Conservation (phyloP, 1,140 invertebrate genomes). For the Caenorhabditis elegans region DNA sequence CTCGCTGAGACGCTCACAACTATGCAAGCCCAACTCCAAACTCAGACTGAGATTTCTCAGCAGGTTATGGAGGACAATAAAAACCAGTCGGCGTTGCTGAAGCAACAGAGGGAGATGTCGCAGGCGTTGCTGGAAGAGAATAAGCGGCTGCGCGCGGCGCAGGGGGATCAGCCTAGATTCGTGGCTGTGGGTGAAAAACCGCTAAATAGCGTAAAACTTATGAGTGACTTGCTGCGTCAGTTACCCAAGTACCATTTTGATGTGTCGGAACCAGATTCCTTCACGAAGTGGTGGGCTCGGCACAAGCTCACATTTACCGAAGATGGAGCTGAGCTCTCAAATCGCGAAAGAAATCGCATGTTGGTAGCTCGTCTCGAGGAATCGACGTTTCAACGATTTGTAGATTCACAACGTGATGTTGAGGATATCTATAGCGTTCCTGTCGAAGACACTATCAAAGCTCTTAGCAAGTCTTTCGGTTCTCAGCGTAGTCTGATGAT, state of each 20-base stretch:
- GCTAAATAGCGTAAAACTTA: too few species aligned
- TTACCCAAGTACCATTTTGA: not conserved
- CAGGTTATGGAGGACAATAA: too few species aligned
- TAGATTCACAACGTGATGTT: not conserved
- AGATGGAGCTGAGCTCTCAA: not conserved
- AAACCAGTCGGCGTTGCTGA: too few species aligned
- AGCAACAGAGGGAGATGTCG: too few species aligned
- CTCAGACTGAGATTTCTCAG: too few species aligned
- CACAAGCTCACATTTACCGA: too few species aligned
- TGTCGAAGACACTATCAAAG: not conserved
- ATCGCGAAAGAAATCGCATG: not conserved
- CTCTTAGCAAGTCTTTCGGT: not conserved
- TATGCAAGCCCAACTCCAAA: too few species aligned
- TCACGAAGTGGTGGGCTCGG: not conserved
- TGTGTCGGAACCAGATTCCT: not conserved
- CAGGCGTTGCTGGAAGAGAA: too few species aligned
- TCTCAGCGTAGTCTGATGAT: not conserved
- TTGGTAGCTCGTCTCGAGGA: not conserved
- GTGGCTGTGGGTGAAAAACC: too few species aligned
- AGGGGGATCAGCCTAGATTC: too few species aligned
- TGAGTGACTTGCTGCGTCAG: not conserved
- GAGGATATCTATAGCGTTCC: not conserved
- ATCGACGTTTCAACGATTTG: not conserved
- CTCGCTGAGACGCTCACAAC: too few species aligned
- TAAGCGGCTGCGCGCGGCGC: too few species aligned